Evolutionary conservation across 1,140 invertebrate genomes (phyloP).

Genomic region (Cecropterus lyciades): DNA sequence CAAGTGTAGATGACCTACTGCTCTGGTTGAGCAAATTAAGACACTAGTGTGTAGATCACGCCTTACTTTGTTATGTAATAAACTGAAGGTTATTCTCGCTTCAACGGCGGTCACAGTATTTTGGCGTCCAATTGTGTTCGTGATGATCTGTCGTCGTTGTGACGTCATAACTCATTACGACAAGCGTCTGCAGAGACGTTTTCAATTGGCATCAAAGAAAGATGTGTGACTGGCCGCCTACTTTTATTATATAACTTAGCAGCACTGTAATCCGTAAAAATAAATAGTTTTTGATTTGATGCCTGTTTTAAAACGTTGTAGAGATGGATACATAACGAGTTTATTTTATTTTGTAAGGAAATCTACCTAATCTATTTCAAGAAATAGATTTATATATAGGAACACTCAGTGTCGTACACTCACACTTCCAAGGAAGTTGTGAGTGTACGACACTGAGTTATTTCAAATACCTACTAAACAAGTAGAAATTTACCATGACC

Average conservation of each 20-base stretch:
- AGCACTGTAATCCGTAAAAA: too few species aligned
- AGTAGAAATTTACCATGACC: too few species aligned
- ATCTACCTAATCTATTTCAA: too few species aligned
- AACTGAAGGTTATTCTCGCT: slow-evolving; percentile 53
- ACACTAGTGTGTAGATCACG: slow-evolving; percentile 4
- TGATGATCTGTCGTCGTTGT: slow-evolving; percentile 23
- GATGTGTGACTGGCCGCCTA: slow-evolving; percentile 4
- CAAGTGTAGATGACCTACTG: slow-evolving; percentile 1
- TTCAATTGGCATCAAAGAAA: background rate
- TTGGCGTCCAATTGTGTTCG: slow-evolving; percentile 46
- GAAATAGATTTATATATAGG: too few species aligned
- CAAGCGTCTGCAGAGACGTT: background rate
- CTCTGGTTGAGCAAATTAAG: slow-evolving; percentile 2
- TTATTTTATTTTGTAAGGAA: too few species aligned
- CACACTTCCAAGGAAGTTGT: too few species aligned
- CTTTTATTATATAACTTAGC: background rate
- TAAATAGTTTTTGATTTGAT: too few species aligned
- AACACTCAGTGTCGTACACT: too few species aligned
- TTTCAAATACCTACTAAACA: too few species aligned
- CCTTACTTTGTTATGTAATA: slow-evolving; percentile 42
- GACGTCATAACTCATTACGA: slow-evolving; percentile 19
- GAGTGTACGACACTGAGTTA: too few species aligned
- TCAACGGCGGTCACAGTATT: slow-evolving; percentile 47
- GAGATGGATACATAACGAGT: too few species aligned
- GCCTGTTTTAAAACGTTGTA: too few species aligned